Evolutionary conservation across 2,113 vertebrate species (phyloP), one percentile per base, ranked within the genome.

Genomic region (Embiotoca jacksoni): DNA sequence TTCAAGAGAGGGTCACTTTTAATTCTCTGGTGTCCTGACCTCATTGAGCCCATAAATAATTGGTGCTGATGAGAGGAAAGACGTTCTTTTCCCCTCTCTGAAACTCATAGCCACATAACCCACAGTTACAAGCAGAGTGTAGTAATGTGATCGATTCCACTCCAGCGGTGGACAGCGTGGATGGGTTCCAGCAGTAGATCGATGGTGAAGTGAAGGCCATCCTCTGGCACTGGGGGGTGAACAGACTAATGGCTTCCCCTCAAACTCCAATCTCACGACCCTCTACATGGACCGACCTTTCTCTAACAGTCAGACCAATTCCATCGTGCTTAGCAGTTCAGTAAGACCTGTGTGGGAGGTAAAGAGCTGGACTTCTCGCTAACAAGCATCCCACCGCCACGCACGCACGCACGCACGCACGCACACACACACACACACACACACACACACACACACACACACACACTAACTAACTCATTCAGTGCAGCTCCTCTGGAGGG

Each of bases 191-290:
- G 73, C 35, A 10, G 75, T 74, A 80, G 81, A 90, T 90, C 82
- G 7, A 81, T 84, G 59, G 61, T 52, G 57, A 68, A 75, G 74
- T 80, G 80, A 80, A 87, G 74, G 52, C 81, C 71, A 70, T 71
- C 72, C 74, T 78, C 67, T 81, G 61, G 78, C 74, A 60, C 53
- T 4, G 52, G 36, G 58, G 23, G 80, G 91, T 91, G 88, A 93
- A 91, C 83, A 79, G 79, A 78, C 87, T 93, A 92, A 93, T 92
- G 87, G 72, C 79, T 80, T 90, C 86, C 90, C 85, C 67, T 82
- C 85, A 88, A 79, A 68, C 88, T 79, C 49, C 87, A 73, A 70
- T 87, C 84, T 88, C 82, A 58, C 53, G 70, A 72, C 80, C 77
- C 79, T 79, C 74, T 75, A 54, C 73, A 62, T 39, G 66, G 44